A percentile compares a stretch with the other conserved stretches of the same genome.
Conservation (phyloP, 2,888 invertebrate species). For the Cephus rjabovi region DNA sequence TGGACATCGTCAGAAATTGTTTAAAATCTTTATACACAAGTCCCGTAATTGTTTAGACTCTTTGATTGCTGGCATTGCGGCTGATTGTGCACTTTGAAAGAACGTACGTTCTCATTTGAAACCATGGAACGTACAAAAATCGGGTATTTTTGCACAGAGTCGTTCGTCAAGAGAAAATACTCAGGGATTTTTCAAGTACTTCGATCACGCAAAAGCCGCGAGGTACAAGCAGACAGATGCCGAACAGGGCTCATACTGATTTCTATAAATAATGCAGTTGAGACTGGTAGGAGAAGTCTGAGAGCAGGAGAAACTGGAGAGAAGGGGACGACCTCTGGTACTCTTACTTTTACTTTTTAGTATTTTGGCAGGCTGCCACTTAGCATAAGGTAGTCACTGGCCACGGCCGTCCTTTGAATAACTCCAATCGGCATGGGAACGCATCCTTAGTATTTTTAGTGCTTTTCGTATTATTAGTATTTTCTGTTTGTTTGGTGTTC, state of each 20-base stretch:
- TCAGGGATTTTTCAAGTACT: conserved; percentile 31
- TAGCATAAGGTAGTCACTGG: conserved; percentile 25
- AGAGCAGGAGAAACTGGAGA: conserved; percentile 32
- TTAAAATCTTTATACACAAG: not conserved
- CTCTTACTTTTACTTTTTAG: conserved; percentile 49
- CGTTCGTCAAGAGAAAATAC: not conserved
- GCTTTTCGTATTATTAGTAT: not conserved
- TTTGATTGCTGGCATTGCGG: not conserved
- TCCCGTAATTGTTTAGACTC: not conserved
- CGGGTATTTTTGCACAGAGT: not conserved
- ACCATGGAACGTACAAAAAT: not conserved
- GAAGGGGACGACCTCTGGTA: conserved; percentile 26
- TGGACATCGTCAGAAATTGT: not conserved
- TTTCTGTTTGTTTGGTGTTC: not conserved
- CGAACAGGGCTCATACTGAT: conserved; percentile 60
- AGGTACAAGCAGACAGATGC: conserved; percentile 56
- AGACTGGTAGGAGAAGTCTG: conserved; percentile 43
- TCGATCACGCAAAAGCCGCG: conserved; percentile 41
- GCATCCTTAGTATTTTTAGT: conserved; percentile 37
- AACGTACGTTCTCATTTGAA: not conserved
- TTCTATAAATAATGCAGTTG: conserved; percentile 63
- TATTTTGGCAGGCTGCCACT: conserved; percentile 49
- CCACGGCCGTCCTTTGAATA: conserved; percentile 14
- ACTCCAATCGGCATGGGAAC: conserved; percentile 11
- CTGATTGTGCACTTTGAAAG: not conserved